Evolutionary conservation across 2,888 invertebrate species (phyloP).

Genomic region (Cylindroiulus punctatus): DNA sequence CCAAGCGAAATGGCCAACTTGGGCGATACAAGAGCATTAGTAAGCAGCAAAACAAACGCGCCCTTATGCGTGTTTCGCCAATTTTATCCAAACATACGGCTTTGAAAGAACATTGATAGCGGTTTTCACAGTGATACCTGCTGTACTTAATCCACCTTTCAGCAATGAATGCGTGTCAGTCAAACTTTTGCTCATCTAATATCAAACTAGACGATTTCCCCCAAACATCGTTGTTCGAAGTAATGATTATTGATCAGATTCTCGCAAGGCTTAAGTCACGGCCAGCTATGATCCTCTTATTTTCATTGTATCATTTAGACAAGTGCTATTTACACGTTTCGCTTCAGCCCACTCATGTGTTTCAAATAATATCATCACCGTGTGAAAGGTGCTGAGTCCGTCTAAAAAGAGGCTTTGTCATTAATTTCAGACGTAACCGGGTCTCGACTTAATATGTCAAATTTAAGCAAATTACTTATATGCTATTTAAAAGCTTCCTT

Average conservation of each 20-base stretch:
- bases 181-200: background rate
- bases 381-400: background rate
- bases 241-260: constrained; percentile 36
- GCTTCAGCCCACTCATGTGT: background rate
- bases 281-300: constrained; percentile 23
- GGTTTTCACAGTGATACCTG: background rate
- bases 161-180: background rate
- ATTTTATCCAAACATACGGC: background rate
- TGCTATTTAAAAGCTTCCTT: background rate
- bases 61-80: background rate
- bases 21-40: background rate
- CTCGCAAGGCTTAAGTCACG: background rate
- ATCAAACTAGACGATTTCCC: background rate
- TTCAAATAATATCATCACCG: background rate
- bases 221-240: background rate
- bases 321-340: constrained; percentile 36
- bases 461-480: background rate
- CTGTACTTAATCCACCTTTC: background rate
- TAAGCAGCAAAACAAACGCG: background rate
- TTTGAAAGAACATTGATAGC: background rate
- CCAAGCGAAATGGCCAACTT: background rate
- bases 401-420: background rate
- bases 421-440: constrained; percentile 8
- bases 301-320: background rate
- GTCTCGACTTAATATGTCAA: background rate